These are phyloP conservation scores for Ictidomys tridecemlineatus DNA, from an alignment of 2,113 vertebrate species.

Conservation along the genomic window DNA sequence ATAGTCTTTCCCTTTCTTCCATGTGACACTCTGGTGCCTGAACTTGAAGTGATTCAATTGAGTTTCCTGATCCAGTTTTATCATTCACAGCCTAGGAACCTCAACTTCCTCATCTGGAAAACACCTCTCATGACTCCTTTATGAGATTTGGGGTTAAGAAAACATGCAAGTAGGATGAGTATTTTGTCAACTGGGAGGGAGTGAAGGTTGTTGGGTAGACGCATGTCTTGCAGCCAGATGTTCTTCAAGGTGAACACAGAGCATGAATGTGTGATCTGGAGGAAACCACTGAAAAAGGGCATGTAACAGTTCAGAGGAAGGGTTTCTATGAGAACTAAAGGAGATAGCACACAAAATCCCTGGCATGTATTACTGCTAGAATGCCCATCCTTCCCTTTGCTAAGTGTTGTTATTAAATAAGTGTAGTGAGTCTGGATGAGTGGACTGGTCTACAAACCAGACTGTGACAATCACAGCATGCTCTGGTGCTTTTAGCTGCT, in stretches of 20 bases:
- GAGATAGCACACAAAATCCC: neutral
- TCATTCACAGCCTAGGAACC: neutral
- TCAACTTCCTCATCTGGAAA: neutral
- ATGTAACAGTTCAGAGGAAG: neutral
- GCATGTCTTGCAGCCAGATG: neutral
- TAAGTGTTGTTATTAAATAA: neutral
- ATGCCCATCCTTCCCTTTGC: neutral
- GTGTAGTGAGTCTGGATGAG: neutral
- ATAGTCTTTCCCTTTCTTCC: neutral
- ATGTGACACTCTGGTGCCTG: neutral
- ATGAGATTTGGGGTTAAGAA: neutral
- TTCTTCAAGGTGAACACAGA: neutral
- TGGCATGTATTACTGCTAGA: accelerated
- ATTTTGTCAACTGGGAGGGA: neutral
- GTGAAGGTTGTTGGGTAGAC: accelerated
- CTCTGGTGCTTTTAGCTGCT: neutral
- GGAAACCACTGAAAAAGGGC: neutral
- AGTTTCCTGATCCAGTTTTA: neutral
- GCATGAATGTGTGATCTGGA: neutral
- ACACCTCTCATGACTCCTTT: neutral
- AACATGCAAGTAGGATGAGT: neutral
- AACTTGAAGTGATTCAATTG: neutral
- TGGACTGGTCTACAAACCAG: neutral
- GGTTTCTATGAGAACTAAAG: neutral
- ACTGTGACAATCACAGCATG: neutral